Percentiles rank a stretch among this genome's conserved stretches.
Evolutionary conservation across 1,140 invertebrate species (phyloP).

Genomic region (Lutraria rhynchaena): DNA sequence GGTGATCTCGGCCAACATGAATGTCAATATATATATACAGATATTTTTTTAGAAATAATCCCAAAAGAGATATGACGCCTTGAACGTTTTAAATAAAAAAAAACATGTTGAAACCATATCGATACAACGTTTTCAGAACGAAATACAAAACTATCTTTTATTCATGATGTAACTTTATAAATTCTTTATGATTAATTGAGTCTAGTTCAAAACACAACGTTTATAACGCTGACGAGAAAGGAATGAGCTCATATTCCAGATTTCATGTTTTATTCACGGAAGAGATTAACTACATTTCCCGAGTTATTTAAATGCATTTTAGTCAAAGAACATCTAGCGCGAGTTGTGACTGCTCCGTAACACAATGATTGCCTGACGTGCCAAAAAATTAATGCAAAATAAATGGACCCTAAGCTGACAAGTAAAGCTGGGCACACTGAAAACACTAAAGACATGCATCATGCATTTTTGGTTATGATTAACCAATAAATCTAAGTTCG

Average conservation of each 20-base stretch:
- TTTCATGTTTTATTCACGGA: slow-evolving; percentile 8
- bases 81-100: too few relatives aligned
- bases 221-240: too few relatives aligned
- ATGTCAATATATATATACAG: too few relatives aligned
- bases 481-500: slow-evolving; percentile 18
- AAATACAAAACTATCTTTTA: not conserved
- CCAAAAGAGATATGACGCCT: too few relatives aligned
- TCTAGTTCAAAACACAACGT: too few relatives aligned
- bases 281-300: not conserved
- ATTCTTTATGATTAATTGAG: too few relatives aligned
- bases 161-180: too few relatives aligned
- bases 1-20: too few relatives aligned
- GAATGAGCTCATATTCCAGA: too few relatives aligned
- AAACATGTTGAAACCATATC: not conserved
- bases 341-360: too few relatives aligned
- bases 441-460: slow-evolving; percentile 21
- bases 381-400: slow-evolving; percentile 34
- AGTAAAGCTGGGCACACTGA: slow-evolving; percentile 11
- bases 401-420: slow-evolving; percentile 21
- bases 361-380: too few relatives aligned
- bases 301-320: slow-evolving; percentile 28
- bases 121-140: not conserved
- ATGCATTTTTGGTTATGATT: slow-evolving; percentile 16
- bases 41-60: too few relatives aligned
- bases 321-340: not conserved